These are phyloP conservation scores for Bufo gargarizans DNA, from an alignment of 2,113 vertebrate genomes.

Conservation along the genomic window DNA sequence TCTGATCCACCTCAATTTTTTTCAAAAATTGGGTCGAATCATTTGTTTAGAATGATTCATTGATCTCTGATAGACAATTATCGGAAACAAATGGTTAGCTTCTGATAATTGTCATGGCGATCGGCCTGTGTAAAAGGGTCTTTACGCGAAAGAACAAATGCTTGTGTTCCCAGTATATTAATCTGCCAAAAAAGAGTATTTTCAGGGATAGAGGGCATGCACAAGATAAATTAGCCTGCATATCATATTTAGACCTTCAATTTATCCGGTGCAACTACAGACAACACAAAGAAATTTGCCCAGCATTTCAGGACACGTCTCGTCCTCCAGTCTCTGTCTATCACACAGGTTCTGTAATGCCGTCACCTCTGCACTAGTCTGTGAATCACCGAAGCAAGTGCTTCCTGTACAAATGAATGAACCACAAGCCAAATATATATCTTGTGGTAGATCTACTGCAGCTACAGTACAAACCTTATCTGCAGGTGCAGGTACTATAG, in stretches of 20 bases:
- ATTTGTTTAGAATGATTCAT: too few relatives aligned
- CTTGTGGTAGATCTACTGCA: background rate
- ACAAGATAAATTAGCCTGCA: background rate
- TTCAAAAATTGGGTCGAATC: too few relatives aligned
- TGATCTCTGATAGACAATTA: too few relatives aligned
- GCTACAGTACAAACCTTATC: background rate
- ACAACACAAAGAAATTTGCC: background rate
- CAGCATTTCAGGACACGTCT: background rate
- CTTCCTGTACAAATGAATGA: background rate
- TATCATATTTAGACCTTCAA: background rate
- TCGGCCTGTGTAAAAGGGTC: too few relatives aligned
- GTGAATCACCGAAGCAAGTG: background rate
- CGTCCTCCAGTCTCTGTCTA: background rate
- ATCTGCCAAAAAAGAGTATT: too few relatives aligned
- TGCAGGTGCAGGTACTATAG: background rate
- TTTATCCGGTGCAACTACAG: background rate
- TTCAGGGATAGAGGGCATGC: too few relatives aligned
- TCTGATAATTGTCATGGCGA: too few relatives aligned
- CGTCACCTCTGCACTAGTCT: background rate
- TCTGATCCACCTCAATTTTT: too few relatives aligned
- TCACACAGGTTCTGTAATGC: background rate
- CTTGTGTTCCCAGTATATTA: too few relatives aligned
- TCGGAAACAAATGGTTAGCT: too few relatives aligned
- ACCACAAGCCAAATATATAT: background rate
- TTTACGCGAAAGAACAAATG: too few relatives aligned